Evolutionary conservation across 2,113 vertebrate species (phyloP).

Genomic region (Prinia subflava): DNA sequence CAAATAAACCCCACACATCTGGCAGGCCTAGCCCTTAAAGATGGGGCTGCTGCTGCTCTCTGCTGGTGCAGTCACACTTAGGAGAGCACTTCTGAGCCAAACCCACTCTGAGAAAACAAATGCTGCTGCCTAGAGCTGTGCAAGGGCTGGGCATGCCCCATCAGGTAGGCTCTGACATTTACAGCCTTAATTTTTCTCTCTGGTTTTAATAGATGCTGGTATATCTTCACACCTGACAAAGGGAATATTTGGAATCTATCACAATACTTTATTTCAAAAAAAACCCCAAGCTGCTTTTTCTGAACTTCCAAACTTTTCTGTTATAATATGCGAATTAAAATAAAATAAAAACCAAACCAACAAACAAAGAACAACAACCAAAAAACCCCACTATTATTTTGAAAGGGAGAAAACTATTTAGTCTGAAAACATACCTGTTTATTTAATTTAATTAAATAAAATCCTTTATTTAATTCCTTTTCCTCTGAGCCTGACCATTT

Average conservation of each 20-base stretch:
- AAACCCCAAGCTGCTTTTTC: neutral
- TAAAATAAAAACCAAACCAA: neutral
- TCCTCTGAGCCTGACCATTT: neutral
- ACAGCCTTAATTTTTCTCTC: neutral
- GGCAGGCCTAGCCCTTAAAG: neutral
- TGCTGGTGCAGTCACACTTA: neutral
- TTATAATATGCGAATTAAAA: neutral
- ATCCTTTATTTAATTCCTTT: neutral
- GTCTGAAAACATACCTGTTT: neutral
- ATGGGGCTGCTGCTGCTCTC: neutral
- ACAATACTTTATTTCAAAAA: neutral
- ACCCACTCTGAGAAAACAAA: neutral
- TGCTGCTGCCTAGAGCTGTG: neutral
- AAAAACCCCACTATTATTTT: neutral
- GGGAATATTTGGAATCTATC: neutral
- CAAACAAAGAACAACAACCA: neutral
- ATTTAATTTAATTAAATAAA: too few species aligned
- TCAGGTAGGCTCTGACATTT: neutral
- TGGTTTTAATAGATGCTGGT: neutral
- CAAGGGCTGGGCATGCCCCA: neutral
- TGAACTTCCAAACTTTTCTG: neutral
- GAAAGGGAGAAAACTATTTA: neutral
- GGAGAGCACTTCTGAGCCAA: neutral
- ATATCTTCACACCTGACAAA: neutral
- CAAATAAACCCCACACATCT: neutral